A percentile compares a stretch with the other conserved stretches of the same genome.
phyloP scores from a whole-genome alignment of 1,140 invertebrate genomes.

The Propsilocerus akamusi region DNA sequence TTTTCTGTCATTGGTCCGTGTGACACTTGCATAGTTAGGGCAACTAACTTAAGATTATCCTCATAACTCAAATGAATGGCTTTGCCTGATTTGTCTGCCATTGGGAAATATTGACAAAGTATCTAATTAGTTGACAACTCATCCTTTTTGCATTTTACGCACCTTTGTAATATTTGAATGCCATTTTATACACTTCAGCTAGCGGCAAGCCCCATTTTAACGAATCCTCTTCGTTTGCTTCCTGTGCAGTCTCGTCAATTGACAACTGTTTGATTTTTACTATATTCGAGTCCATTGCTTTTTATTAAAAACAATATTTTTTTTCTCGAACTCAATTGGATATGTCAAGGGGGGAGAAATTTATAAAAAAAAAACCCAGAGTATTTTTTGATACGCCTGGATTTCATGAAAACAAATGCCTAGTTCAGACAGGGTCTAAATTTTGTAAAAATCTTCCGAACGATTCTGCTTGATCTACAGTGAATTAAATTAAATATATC shows the following conservation, averaged over 20 bases:
- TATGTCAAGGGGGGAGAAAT: too few species aligned
- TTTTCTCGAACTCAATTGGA: too few species aligned
- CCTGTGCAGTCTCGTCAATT: neutral
- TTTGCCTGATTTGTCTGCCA: slow-evolving; percentile 90
- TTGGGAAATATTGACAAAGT: slow-evolving; percentile 9
- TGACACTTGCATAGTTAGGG: slow-evolving; percentile 76
- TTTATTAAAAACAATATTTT: too few species aligned
- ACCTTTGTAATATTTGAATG: slow-evolving; percentile 81
- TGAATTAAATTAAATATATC: too few species aligned
- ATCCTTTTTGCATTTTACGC: slow-evolving; percentile 11
- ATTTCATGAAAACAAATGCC: too few species aligned
- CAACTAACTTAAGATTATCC: slow-evolving; percentile 79
- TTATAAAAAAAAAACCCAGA: too few species aligned
- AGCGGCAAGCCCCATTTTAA: slow-evolving; percentile 45
- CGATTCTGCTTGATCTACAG: too few species aligned
- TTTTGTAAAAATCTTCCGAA: too few species aligned
- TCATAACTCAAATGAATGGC: slow-evolving; percentile 86
- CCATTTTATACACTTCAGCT: slow-evolving; percentile 69
- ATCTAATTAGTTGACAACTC: neutral
- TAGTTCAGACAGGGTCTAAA: too few species aligned
- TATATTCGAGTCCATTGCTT: too few species aligned
- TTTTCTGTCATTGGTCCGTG: slow-evolving; percentile 66
- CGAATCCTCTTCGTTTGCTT: neutral
- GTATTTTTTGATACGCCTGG: too few species aligned
- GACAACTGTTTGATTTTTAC: neutral